phyloP scores from a whole-genome alignment of 2,113 vertebrate genomes.

The Gymnarchus niloticus region DNA sequence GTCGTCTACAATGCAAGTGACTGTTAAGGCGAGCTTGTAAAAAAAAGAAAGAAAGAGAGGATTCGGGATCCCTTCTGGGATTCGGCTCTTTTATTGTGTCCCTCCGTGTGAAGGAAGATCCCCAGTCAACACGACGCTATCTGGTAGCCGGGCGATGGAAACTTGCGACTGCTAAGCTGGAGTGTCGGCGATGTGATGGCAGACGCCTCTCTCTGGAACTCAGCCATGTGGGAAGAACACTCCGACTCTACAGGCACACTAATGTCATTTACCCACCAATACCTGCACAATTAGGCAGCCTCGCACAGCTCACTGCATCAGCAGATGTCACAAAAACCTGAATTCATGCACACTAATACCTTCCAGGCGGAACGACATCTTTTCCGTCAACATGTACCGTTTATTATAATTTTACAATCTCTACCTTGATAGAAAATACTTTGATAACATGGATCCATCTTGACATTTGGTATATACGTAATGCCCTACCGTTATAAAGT shows the following conservation, averaged over 20 bases:
- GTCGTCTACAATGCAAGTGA: constrained; percentile 48
- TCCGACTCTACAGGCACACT: constrained; percentile 19
- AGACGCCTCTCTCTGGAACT: constrained; percentile 62
- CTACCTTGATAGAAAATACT: neutral
- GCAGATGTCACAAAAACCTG: neutral
- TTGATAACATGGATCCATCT: neutral
- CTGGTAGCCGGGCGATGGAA: constrained; percentile 52
- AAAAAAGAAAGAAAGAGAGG: constrained; percentile 31
- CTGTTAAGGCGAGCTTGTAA: constrained; percentile 41
- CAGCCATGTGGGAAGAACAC: constrained; percentile 55
- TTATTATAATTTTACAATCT: neutral
- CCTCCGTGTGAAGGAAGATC: constrained; percentile 49
- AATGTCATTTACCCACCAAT: constrained; percentile 17
- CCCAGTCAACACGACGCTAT: constrained; percentile 44
- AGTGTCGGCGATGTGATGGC: constrained; percentile 59
- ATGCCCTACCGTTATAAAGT: neutral
- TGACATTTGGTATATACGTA: too few relatives aligned
- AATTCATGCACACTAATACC: neutral
- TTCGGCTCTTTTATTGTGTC: constrained; percentile 38
- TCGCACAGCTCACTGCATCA: neutral
- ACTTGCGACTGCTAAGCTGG: constrained; percentile 66
- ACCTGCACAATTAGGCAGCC: neutral
- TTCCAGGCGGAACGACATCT: neutral
- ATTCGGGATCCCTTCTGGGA: constrained; percentile 42
- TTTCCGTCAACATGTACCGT: neutral